Conservation (phyloP, 2,888 invertebrate genomes). For the Girardia tigrina region DNA sequence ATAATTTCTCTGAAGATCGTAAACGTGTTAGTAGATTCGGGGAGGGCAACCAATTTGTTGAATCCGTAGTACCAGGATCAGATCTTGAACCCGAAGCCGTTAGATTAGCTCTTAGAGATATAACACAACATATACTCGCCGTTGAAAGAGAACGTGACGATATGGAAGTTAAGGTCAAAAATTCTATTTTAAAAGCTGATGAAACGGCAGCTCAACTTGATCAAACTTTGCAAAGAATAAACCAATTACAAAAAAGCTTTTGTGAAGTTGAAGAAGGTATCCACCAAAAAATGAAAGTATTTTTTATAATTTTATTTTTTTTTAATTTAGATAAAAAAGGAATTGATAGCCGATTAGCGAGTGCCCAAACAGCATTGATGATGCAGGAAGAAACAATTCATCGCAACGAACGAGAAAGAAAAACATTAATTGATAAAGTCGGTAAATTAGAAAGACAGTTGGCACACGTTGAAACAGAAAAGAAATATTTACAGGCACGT, state of each 20-base stretch:
- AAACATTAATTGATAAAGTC: slow-evolving; percentile 47
- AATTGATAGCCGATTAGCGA: slow-evolving; percentile 49
- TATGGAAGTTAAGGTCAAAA: slow-evolving; percentile 60
- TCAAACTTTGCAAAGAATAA: slow-evolving; percentile 59
- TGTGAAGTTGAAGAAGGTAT: slow-evolving; percentile 50
- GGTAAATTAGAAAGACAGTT: slow-evolving; percentile 45
- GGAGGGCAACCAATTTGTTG: background rate
- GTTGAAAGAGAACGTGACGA: slow-evolving; percentile 68
- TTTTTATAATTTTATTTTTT: background rate
- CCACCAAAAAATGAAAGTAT: background rate
- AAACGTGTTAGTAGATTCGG: background rate
- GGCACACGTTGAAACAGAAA: slow-evolving; percentile 46
- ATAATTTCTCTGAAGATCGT: slow-evolving; percentile 2
- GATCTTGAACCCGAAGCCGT: slow-evolving; percentile 81
- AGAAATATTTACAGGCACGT: slow-evolving; percentile 45
- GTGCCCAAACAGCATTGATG: slow-evolving; percentile 53
- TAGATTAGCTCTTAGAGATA: slow-evolving; percentile 72
- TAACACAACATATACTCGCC: slow-evolving; percentile 81
- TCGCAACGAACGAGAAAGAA: slow-evolving; percentile 50
- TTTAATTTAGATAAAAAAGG: slow-evolving; percentile 49
- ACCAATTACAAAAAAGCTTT: slow-evolving; percentile 47
- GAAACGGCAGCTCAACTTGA: slow-evolving; percentile 65
- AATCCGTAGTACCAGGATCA: slow-evolving; percentile 51
- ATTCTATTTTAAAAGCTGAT: slow-evolving; percentile 58
- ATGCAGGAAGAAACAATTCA: slow-evolving; percentile 53